Evolutionary conservation across 2,888 invertebrate genomes (phyloP).

Genomic region (Bembecia ichneumoniformis): DNA sequence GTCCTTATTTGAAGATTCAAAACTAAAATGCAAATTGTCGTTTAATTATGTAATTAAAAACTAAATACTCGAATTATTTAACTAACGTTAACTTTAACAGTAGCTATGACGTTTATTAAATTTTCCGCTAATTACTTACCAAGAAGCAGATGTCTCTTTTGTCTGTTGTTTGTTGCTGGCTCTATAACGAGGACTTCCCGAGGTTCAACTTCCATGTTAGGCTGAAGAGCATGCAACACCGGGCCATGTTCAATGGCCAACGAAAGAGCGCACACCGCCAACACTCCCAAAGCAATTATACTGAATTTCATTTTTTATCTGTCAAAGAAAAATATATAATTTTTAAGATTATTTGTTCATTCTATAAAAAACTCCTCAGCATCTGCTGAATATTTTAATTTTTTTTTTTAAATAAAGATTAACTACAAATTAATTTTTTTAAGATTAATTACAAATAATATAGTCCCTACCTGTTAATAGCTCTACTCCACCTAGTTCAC

Average conservation of each 20-base stretch:
- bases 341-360: not conserved
- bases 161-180: constrained; percentile 18
- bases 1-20: no score
- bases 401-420: no score
- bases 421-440: no score
- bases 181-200: constrained; percentile 16
- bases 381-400: no score
- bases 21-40: no score
- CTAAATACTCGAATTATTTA: no score
- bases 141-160: constrained; percentile 44
- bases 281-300: constrained; percentile 29
- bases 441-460: no score
- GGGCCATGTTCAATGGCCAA: constrained; percentile 34
- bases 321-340: not conserved
- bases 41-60: no score
- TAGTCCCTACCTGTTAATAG: constrained; percentile 34
- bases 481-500: constrained; percentile 36
- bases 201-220: constrained; percentile 10
- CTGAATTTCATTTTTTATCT: constrained; percentile 26
- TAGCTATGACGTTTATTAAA: no score
- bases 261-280: constrained; percentile 39
- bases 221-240: constrained; percentile 27
- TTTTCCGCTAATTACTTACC: constrained; percentile 24
- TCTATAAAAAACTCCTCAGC: no score
- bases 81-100: no score